Evolutionary conservation across 2,888 invertebrate species (phyloP).

Genomic region (Drosophila prolongata): DNA sequence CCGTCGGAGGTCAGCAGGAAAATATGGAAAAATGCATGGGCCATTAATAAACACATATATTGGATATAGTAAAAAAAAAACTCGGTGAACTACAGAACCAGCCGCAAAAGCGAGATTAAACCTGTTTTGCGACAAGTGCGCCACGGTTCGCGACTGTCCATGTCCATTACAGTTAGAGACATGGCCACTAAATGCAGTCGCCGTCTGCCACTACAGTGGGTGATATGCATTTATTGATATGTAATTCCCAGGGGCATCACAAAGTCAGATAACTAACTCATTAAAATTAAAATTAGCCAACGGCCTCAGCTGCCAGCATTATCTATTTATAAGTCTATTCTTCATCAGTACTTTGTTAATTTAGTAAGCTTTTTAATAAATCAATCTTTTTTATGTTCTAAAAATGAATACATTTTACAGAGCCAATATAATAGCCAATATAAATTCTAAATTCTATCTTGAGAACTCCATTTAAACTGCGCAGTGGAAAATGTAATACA

Average conservation of each 20-base stretch:
- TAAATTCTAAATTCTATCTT: background rate
- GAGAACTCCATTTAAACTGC: background rate
- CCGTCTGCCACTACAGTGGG: slow-evolving; percentile 57
- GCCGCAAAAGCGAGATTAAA: slow-evolving; percentile 46
- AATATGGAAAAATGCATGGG: slow-evolving; percentile 78
- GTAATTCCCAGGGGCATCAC: background rate
- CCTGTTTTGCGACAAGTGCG: slow-evolving; percentile 76
- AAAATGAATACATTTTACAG: background rate
- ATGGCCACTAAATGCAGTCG: slow-evolving; percentile 64
- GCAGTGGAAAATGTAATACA: background rate
- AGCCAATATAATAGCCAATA: background rate
- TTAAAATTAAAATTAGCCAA: background rate
- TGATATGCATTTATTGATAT: too few relatives aligned
- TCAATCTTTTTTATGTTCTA: background rate
- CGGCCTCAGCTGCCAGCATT: background rate
- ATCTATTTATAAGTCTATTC: background rate
- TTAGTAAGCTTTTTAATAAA: background rate
- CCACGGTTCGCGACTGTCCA: slow-evolving; percentile 54
- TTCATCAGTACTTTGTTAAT: background rate
- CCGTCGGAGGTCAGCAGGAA: slow-evolving; percentile 71
- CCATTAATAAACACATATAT: slow-evolving; percentile 46
- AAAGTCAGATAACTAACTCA: background rate
- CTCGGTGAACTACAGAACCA: slow-evolving; percentile 38
- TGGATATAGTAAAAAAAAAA: slow-evolving; percentile 48
- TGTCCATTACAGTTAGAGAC: slow-evolving; percentile 77